A percentile compares a stretch with the other conserved stretches of the same genome.
Evolutionary conservation across 1,140 invertebrate genomes (phyloP).

Genomic region (Drosophila nebulosa): DNA sequence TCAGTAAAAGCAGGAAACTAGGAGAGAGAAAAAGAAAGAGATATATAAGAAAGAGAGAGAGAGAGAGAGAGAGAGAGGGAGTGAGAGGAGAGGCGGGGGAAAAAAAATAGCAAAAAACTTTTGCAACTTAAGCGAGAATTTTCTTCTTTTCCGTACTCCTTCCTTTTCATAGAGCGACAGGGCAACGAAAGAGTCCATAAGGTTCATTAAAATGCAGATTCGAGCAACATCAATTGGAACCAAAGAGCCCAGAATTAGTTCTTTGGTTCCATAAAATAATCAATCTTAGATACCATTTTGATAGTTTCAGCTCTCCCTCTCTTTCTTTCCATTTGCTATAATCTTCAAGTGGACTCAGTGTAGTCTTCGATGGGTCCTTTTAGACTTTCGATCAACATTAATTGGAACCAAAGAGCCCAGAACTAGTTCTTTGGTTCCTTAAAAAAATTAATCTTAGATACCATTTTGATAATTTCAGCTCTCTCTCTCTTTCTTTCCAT

Average conservation of each 20-base stretch:
- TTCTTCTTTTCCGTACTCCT: slow-evolving; percentile 23
- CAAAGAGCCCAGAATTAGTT: not conserved
- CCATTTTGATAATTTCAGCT: too few relatives aligned
- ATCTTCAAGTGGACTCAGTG: too few relatives aligned
- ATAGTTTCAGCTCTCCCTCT: too few relatives aligned
- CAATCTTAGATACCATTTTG: too few relatives aligned
- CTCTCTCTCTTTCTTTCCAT: too few relatives aligned
- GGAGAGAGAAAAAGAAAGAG: slow-evolving; percentile 15
- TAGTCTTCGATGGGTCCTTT: too few relatives aligned
- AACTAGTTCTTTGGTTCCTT: not conserved
- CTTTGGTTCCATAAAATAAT: too few relatives aligned
- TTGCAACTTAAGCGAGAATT: slow-evolving; percentile 74
- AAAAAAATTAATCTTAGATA: too few relatives aligned
- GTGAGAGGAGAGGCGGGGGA: not conserved
- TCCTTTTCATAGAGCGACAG: not conserved
- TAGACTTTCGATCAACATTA: not conserved
- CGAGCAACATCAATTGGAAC: not conserved
- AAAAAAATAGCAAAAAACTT: slow-evolving; percentile 74
- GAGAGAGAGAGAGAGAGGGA: slow-evolving; percentile 12
- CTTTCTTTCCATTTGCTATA: too few relatives aligned
- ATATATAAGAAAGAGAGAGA: slow-evolving; percentile 23
- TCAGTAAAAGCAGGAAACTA: slow-evolving; percentile 18
- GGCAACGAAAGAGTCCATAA: not conserved
- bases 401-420: not conserved
- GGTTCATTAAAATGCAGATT: not conserved